Conservation (phyloP, 2,888 invertebrate species). For the Lepidonotus clava region DNA sequence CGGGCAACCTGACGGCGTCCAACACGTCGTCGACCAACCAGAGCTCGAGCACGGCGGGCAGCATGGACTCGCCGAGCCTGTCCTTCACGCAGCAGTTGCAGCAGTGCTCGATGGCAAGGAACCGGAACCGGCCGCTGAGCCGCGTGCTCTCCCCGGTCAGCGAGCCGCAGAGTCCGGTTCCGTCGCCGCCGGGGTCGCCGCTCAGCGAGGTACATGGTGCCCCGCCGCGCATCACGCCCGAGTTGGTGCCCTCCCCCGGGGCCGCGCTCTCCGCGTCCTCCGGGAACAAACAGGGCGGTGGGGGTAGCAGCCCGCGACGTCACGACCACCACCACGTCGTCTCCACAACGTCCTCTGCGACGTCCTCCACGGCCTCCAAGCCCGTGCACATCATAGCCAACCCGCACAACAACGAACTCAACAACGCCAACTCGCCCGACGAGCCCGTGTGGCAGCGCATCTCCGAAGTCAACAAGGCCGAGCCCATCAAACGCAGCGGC, state of each 20-base stretch:
- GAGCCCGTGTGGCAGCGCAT: slow-evolving; percentile 77
- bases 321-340: not conserved
- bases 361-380: not conserved
- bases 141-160: slow-evolving; percentile 83
- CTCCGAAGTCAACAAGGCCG: slow-evolving; percentile 60
- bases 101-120: slow-evolving; percentile 86
- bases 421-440: slow-evolving; percentile 71
- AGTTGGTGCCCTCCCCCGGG: slow-evolving; percentile 32
- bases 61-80: slow-evolving; percentile 79
- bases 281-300: slow-evolving; percentile 11
- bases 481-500: not conserved
- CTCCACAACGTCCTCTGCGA: not conserved
- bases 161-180: slow-evolving; percentile 88
- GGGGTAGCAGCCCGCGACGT: slow-evolving; percentile 46
- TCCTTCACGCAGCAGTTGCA: slow-evolving; percentile 96
- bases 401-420: slow-evolving; percentile 62
- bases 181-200: slow-evolving; percentile 90
- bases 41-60: slow-evolving; percentile 67
- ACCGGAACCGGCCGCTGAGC: slow-evolving; percentile 85
- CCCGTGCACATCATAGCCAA: slow-evolving; percentile 58
- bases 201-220: slow-evolving; percentile 74
- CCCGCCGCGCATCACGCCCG: slow-evolving; percentile 49
- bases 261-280: slow-evolving; percentile 9
- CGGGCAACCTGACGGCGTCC: slow-evolving; percentile 85
- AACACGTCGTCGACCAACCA: slow-evolving; percentile 84